These are phyloP conservation scores for Cuniculus paca DNA, from an alignment of 2,797 vertebrate genomes.

Conservation along the genomic window DNA sequence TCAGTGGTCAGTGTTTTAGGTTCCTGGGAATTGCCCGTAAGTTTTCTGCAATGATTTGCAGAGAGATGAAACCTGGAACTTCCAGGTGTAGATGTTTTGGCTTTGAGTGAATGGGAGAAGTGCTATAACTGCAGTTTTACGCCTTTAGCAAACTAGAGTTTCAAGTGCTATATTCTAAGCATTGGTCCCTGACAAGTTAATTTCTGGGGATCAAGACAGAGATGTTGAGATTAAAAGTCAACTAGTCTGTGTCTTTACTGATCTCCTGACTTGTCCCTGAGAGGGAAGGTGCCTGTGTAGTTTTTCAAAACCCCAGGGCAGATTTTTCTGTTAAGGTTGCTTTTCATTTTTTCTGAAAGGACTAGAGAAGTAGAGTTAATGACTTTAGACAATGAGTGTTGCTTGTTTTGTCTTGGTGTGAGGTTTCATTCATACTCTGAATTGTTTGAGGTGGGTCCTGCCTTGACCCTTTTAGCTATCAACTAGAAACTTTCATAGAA, in stretches of 20 bases:
- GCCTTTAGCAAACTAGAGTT: background rate
- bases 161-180: background rate
- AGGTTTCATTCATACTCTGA: background rate
- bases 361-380: background rate
- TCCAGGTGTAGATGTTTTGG: background rate
- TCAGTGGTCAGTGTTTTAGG: background rate
- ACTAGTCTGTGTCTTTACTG: background rate
- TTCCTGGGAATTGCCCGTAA: background rate
- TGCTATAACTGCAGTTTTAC: background rate
- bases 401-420: background rate
- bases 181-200: background rate
- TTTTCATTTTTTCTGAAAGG: constrained; percentile 39
- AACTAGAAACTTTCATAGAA: background rate
- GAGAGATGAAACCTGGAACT: background rate
- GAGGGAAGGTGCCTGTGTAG: background rate
- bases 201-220: background rate
- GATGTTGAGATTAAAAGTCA: background rate
- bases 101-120: background rate
- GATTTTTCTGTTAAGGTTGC: background rate
- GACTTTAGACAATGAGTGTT: background rate
- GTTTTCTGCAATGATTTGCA: background rate
- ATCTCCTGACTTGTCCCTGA: background rate
- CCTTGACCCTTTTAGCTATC: background rate
- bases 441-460: background rate
- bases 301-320: background rate